Percentiles rank a stretch among this genome's conserved stretches.
These are phyloP conservation scores for Chymomyza costata DNA, from an alignment of 1,140 invertebrate species.

Conservation along the genomic window DNA sequence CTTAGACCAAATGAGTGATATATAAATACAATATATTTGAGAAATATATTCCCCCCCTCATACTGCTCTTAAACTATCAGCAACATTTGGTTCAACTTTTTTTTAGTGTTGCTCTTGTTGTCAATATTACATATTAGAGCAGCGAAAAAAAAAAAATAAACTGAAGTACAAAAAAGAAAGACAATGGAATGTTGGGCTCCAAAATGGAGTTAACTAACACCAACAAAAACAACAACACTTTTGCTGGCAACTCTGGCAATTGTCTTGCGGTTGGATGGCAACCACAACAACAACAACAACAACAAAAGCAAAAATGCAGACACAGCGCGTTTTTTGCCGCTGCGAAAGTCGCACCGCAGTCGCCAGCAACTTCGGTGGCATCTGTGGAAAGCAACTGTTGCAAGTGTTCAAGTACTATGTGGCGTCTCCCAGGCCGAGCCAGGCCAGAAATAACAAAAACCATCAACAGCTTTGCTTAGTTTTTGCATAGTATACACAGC, in stretches of 20 bases:
- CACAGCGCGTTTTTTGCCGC: conserved; percentile 33
- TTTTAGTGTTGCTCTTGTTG: conserved; percentile 9
- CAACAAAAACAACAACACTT: conserved; percentile 8
- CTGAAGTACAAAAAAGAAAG: conserved; percentile 56
- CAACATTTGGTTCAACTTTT: conserved; percentile 10
- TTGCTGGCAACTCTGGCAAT: too few species aligned
- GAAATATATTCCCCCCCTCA: too few species aligned
- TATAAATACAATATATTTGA: too few species aligned
- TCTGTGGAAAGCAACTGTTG: too few species aligned
- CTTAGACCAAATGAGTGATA: too few species aligned
- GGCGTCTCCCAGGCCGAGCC: too few species aligned
- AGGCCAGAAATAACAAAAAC: conserved; percentile 4
- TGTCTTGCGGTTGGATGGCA: too few species aligned
- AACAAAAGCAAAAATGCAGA: conserved; percentile 33
- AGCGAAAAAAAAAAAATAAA: conserved; percentile 33
- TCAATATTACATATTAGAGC: conserved; percentile 24
- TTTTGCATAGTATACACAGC: conserved; percentile 2
- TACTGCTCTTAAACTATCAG: conserved; percentile 1
- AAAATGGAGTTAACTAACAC: conserved; percentile 65
- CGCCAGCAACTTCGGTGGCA: conserved; percentile 49
- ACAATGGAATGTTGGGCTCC: conserved; percentile 63
- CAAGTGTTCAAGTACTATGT: too few species aligned
- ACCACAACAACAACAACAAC: conserved; percentile 20
- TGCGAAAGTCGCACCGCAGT: conserved; percentile 20
- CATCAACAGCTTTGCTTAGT: conserved; percentile 20